Evolutionary conservation across 2,888 invertebrate genomes (phyloP).

Genomic region (Hypselothyrea guttata): DNA sequence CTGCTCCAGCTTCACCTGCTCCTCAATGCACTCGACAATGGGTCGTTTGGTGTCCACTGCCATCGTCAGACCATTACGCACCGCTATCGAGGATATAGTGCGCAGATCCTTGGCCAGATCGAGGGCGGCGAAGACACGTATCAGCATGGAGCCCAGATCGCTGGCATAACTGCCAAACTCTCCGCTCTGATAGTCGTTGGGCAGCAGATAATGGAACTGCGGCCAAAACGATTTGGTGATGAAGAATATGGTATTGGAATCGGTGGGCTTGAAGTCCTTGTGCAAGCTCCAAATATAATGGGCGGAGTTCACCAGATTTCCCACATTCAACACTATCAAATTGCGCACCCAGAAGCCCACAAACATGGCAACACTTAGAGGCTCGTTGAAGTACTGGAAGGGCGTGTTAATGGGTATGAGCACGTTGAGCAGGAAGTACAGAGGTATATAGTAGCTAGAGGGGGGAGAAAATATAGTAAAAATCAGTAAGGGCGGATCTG

Average conservation of each 20-base stretch:
- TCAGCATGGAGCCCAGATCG: conserved; percentile 87
- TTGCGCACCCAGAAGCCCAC: conserved; percentile 88
- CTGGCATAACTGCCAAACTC: conserved; percentile 89
- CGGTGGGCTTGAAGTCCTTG: conserved; percentile 87
- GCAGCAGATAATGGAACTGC: conserved; percentile 90
- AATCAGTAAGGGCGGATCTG: too few relatives aligned
- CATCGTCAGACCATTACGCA: conserved; percentile 86
- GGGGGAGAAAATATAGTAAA: conserved; percentile 6
- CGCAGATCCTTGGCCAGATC: conserved; percentile 86
- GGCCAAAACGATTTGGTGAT: conserved; percentile 90
- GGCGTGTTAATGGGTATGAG: conserved; percentile 90
- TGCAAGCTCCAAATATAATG: conserved; percentile 88
- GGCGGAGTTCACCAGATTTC: conserved; percentile 89
- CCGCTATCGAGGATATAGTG: conserved; percentile 85
- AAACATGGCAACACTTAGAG: conserved; percentile 85
- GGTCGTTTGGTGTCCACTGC: conserved; percentile 84
- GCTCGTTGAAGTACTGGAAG: conserved; percentile 90
- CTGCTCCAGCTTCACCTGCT: conserved; percentile 81
- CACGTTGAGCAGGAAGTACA: conserved; percentile 86
- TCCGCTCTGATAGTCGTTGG: conserved; percentile 91
- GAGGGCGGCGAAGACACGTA: conserved; percentile 87
- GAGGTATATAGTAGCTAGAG: conserved; percentile 87
- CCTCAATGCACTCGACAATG: conserved; percentile 84
- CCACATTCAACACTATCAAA: conserved; percentile 85
- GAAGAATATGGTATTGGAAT: conserved; percentile 89